Evolutionary conservation across 2,797 vertebrate genomes (phyloP).

Genomic region (Brachyalestes nurse): DNA sequence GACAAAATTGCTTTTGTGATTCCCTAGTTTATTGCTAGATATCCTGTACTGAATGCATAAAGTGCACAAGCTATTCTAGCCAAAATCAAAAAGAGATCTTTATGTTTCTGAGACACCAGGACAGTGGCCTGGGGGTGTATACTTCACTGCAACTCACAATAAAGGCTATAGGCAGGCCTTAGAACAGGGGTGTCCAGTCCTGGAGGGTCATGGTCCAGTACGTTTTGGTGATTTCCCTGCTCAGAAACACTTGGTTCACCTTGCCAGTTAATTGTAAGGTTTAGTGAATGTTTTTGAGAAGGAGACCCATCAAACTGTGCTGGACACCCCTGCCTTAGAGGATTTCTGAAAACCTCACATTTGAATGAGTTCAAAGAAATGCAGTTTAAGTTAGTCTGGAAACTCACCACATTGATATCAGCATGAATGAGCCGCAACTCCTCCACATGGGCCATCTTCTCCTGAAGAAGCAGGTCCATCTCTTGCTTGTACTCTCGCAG

Average conservation of each 20-base stretch:
- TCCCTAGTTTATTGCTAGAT: neutral
- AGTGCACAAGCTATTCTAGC: neutral
- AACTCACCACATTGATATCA: constrained; percentile 93
- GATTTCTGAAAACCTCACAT: too few relatives aligned
- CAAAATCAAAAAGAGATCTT: neutral
- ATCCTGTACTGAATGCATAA: neutral
- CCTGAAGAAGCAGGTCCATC: constrained; percentile 97
- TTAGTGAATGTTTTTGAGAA: too few relatives aligned
- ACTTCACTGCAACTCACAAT: neutral
- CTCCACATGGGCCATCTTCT: constrained; percentile 99
- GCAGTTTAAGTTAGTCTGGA: neutral
- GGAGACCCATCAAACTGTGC: too few relatives aligned
- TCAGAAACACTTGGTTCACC: too few relatives aligned
- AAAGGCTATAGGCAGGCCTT: neutral
- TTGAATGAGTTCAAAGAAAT: neutral
- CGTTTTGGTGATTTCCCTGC: too few relatives aligned
- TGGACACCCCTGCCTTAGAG: too few relatives aligned
- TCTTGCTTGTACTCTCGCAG: constrained; percentile 98
- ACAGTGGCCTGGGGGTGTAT: neutral
- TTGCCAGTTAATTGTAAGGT: too few relatives aligned
- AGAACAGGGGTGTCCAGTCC: too few relatives aligned
- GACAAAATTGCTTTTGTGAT: neutral
- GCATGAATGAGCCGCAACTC: constrained; percentile 96
- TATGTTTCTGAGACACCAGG: too few relatives aligned
- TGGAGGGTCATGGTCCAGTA: too few relatives aligned